Evolutionary conservation across 2,888 invertebrate species (phyloP).

Genomic region (Notodonta ziczac): DNA sequence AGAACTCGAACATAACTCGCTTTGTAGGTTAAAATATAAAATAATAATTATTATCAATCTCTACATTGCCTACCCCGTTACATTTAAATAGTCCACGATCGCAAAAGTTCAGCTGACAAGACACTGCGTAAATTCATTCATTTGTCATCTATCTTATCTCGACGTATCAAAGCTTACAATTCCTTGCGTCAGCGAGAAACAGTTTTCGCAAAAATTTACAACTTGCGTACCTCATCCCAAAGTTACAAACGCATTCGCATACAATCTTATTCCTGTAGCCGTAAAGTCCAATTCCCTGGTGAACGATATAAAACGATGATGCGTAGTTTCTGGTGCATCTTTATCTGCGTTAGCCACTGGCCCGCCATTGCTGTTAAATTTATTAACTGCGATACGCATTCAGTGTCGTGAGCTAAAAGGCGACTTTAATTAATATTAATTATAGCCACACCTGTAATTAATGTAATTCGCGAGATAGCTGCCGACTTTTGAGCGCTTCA

Average conservation of each 20-base stretch:
- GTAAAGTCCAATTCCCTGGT: conserved; percentile 37
- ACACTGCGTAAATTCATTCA: conserved; percentile 45
- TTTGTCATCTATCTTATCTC: conserved; percentile 55
- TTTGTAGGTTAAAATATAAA: conserved; percentile 9
- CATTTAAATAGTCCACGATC: conserved; percentile 39
- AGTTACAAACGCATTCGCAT: conserved; percentile 17
- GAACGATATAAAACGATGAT: conserved; percentile 33
- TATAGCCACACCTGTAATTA: conserved; percentile 83
- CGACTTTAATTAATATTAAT: conserved; percentile 84
- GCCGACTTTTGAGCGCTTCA: conserved; percentile 56
- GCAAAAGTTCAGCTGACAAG: conserved; percentile 45
- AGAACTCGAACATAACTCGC: conserved; percentile 22
- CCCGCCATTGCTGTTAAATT: conserved; percentile 79
- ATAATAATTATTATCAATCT: conserved; percentile 21
- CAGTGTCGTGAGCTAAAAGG: conserved; percentile 80
- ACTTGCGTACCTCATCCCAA: conserved; percentile 44
- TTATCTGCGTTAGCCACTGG: conserved; percentile 72
- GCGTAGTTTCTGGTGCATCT: conserved; percentile 66
- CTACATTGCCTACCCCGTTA: conserved; percentile 32
- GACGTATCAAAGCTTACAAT: conserved; percentile 55
- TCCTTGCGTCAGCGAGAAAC: conserved; percentile 49
- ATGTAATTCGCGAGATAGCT: conserved; percentile 79
- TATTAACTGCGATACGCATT: conserved; percentile 84
- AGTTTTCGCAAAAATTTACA: conserved; percentile 49
- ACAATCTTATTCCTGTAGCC: conserved; percentile 16